Evolutionary conservation across 2,113 vertebrate species (phyloP).

Genomic region (Lampris megalopsis): DNA sequence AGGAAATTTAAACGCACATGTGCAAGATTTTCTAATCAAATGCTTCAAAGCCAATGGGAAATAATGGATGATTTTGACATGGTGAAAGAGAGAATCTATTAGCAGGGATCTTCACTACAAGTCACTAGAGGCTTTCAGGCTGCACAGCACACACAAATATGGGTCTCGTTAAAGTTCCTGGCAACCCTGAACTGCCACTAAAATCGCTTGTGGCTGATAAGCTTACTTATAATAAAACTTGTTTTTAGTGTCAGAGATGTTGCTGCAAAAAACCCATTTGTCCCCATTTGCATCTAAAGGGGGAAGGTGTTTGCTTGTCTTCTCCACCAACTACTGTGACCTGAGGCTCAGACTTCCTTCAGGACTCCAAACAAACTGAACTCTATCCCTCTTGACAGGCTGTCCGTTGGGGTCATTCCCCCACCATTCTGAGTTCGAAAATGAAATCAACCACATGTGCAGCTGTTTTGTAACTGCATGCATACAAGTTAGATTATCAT

Average conservation of each 20-base stretch:
- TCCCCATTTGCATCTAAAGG: conserved; percentile 42
- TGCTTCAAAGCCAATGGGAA: conserved; percentile 7
- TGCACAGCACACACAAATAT: conserved; percentile 22
- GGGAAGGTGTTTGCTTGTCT: not conserved
- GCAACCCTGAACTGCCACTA: conserved; percentile 46
- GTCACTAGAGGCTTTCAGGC: not conserved
- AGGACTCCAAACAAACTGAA: too few relatives aligned
- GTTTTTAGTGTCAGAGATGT: conserved; percentile 46
- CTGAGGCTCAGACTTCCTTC: too few relatives aligned
- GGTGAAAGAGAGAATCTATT: conserved; percentile 2
- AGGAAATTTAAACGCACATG: conserved; percentile 4
- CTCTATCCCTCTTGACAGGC: too few relatives aligned
- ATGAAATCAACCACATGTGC: too few relatives aligned
- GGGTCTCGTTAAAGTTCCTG: conserved; percentile 22
- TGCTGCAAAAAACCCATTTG: not conserved
- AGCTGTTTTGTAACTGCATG: too few relatives aligned
- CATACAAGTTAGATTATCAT: too few relatives aligned
- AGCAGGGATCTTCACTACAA: conserved; percentile 37
- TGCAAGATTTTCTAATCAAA: conserved; percentile 17
- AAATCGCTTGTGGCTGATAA: conserved; percentile 10
- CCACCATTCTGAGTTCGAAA: too few relatives aligned
- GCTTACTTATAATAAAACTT: conserved; percentile 35
- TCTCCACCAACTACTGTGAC: too few relatives aligned
- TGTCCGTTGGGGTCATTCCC: too few relatives aligned
- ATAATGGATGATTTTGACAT: conserved; percentile 27